Conservation (phyloP, 2,113 vertebrate species). For the Patagioenas fasciata region DNA sequence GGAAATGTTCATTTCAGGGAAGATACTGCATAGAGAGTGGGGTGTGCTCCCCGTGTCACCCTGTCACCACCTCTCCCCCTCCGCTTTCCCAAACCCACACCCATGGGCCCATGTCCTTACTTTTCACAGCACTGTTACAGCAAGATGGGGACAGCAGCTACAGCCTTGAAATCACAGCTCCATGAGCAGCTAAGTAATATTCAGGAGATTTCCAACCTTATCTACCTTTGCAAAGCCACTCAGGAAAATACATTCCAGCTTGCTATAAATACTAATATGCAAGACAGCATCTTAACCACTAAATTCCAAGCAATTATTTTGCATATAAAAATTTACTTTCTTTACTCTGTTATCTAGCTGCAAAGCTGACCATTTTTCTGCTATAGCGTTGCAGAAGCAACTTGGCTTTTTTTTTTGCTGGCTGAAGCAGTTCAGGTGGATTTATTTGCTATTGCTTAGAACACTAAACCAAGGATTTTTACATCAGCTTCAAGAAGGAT, state of each 20-base stretch:
- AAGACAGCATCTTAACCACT: not conserved
- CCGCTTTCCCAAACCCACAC: rapidly evolving
- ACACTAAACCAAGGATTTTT: slow-evolving; percentile 9
- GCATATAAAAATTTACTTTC: slow-evolving; percentile 23
- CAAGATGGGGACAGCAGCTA: not conserved
- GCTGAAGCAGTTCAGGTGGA: not conserved
- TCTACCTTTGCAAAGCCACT: not conserved
- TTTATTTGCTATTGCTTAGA: slow-evolving; percentile 11
- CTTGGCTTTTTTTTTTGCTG: not conserved
- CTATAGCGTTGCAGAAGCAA: not conserved
- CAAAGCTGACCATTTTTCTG: not conserved
- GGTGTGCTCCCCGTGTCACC: rapidly evolving
- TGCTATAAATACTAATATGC: not conserved
- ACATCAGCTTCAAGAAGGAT: not conserved
- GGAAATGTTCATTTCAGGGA: not conserved
- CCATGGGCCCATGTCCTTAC: not conserved
- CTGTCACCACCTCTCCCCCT: not conserved
- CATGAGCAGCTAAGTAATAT: not conserved
- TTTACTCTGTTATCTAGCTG: not conserved
- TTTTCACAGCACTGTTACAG: rapidly evolving
- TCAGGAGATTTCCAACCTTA: not conserved
- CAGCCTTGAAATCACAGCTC: not conserved
- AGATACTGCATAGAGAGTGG: not conserved
- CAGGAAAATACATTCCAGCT: not conserved
- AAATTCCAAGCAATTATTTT: not conserved